Percentiles rank a stretch among this genome's conserved stretches.
phyloP scores from a whole-genome alignment of 2,888 invertebrate genomes.

The Cantharis flavilabris region DNA sequence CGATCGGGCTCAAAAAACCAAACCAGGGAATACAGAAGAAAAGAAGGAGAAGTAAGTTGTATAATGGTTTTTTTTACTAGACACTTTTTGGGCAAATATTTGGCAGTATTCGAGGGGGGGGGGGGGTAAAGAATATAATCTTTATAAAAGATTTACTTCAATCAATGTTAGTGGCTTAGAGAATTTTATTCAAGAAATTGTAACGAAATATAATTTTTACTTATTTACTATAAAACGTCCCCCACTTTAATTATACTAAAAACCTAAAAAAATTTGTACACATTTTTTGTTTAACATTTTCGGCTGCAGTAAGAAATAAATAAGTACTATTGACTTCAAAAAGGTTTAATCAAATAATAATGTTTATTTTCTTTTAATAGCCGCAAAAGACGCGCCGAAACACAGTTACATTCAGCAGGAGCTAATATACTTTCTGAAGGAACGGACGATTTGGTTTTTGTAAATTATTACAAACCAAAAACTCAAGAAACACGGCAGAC shows the following conservation, averaged over 20 bases:
- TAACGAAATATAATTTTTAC: too few relatives aligned
- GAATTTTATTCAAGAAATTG: too few relatives aligned
- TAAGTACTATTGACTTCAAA: too few relatives aligned
- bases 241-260: too few relatives aligned
- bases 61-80: neutral
- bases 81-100: neutral
- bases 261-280: too few relatives aligned
- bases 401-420: conserved; percentile 88
- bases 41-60: conserved; percentile 82
- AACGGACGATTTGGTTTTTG: conserved; percentile 91
- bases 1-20: conserved; percentile 88
- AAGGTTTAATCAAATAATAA: neutral
- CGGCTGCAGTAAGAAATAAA: too few relatives aligned
- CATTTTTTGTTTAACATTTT: too few relatives aligned
- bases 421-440: conserved; percentile 84
- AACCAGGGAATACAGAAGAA: conserved; percentile 92
- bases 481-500: conserved; percentile 98
- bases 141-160: too few relatives aligned
- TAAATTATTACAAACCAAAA: conserved; percentile 87
- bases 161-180: too few relatives aligned
- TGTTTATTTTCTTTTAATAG: conserved; percentile 52
- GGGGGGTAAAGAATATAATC: too few relatives aligned
- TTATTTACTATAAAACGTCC: too few relatives aligned
- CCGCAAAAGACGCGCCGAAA: conserved; percentile 89
- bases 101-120: neutral